These are phyloP conservation scores for Coracopsis vasa DNA, from an alignment of 2,113 vertebrate species.

Conservation along the genomic window DNA sequence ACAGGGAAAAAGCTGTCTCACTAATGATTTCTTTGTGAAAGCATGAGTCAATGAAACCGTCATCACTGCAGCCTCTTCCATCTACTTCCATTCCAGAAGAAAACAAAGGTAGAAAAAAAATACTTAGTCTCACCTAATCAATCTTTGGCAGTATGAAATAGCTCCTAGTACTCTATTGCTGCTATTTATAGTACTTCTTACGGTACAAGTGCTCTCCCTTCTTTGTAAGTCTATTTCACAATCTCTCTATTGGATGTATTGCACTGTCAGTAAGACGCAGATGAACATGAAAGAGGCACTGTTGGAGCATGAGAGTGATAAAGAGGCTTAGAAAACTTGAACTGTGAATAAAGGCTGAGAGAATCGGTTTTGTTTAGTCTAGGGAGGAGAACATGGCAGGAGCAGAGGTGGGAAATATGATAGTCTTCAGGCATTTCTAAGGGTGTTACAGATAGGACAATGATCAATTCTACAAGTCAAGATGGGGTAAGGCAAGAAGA, in stretches of 20 bases:
- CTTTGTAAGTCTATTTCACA: neutral
- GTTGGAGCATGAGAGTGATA: neutral
- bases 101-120: neutral
- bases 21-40: neutral
- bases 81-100: neutral
- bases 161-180: neutral
- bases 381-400: neutral
- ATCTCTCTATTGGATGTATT: neutral
- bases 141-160: neutral
- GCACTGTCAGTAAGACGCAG: neutral
- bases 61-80: neutral
- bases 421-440: neutral
- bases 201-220: neutral
- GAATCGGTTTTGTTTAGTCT: conserved; percentile 26
- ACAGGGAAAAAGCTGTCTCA: neutral
- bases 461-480: neutral
- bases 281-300: neutral
- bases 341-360: neutral
- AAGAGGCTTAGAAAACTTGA: neutral
- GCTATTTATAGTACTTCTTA: neutral
- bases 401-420: neutral
- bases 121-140: neutral
- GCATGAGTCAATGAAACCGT: neutral
- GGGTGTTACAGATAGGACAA: neutral
- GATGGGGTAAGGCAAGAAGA: neutral